Percentiles rank a stretch among this genome's conserved stretches.
These are phyloP conservation scores for Rhynchomys soricoides DNA, from an alignment of 2,113 vertebrate species.

Conservation along the genomic window DNA sequence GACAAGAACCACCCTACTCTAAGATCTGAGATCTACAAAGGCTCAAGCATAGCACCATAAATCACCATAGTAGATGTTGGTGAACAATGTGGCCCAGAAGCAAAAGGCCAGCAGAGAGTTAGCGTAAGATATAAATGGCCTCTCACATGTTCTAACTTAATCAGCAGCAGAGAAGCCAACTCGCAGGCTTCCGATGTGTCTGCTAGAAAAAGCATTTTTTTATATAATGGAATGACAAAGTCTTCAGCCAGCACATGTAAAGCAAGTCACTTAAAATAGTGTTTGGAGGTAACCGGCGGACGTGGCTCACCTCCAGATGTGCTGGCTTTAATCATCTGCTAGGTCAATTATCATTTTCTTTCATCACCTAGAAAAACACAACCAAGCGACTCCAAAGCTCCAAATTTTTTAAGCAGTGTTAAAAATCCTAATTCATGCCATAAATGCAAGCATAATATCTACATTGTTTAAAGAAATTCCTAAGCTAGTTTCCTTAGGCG, in stretches of 20 bases:
- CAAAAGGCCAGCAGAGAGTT: background rate
- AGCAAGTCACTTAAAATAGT: constrained; percentile 3
- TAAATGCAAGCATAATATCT: constrained; percentile 73
- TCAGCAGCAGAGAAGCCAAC: background rate
- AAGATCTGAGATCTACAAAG: background rate
- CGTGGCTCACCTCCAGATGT: constrained; percentile 35
- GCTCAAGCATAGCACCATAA: background rate
- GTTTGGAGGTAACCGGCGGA: background rate
- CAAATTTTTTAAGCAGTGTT: constrained; percentile 63
- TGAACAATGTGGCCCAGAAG: background rate
- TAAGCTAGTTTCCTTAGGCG: constrained; percentile 79
- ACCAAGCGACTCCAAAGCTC: background rate
- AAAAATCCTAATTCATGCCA: constrained; percentile 73
- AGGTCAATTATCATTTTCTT: constrained; percentile 10
- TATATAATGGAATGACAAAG: constrained; percentile 12
- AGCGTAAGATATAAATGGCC: background rate
- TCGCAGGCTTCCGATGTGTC: background rate
- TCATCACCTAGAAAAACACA: background rate
- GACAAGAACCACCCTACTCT: constrained; percentile 35
- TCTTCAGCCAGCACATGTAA: background rate
- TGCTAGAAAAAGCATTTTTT: constrained; percentile 20
- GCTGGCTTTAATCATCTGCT: constrained; percentile 43
- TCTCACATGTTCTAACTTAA: background rate
- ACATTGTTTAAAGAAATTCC: constrained; percentile 76
- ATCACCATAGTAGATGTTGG: background rate